Evolutionary conservation across 1,140 invertebrate genomes (phyloP).

Genomic region (Megalopta genalis): DNA sequence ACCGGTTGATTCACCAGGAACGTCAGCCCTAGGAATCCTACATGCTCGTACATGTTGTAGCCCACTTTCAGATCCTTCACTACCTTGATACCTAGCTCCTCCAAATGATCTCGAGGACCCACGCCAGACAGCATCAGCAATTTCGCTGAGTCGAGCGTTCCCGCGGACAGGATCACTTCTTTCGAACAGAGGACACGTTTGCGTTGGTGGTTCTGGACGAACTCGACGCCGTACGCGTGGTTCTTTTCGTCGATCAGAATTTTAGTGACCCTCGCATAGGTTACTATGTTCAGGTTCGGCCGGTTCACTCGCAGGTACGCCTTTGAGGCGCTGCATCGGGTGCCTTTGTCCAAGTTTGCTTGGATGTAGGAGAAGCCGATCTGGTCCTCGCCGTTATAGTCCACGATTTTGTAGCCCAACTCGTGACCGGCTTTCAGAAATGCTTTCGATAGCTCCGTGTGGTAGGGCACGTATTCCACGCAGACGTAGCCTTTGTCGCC

Average conservation of each 20-base stretch:
- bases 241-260: constrained; percentile 81
- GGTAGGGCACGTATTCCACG: constrained; percentile 76
- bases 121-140: constrained; percentile 88
- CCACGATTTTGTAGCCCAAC: constrained; percentile 80
- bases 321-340: constrained; percentile 83
- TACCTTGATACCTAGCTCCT: constrained; percentile 84
- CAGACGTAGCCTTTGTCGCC: constrained; percentile 75
- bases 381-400: constrained; percentile 80
- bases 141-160: constrained; percentile 85
- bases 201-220: constrained; percentile 79
- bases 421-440: constrained; percentile 82
- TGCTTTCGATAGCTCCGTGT: constrained; percentile 72
- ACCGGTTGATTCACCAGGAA: constrained; percentile 80
- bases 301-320: constrained; percentile 83
- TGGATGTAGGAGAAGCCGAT: constrained; percentile 84
- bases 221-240: constrained; percentile 82
- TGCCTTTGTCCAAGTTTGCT: constrained; percentile 84
- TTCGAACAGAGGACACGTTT: constrained; percentile 80
- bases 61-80: constrained; percentile 86
- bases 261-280: constrained; percentile 83
- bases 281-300: constrained; percentile 85
- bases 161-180: constrained; percentile 86
- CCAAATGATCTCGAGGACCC: constrained; percentile 85
- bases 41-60: constrained; percentile 87
- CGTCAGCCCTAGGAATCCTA: constrained; percentile 84